Percentiles rank a stretch among this genome's conserved stretches.
Conservation (phyloP, 2,113 vertebrate genomes). For the Paralichthys olivaceus region DNA sequence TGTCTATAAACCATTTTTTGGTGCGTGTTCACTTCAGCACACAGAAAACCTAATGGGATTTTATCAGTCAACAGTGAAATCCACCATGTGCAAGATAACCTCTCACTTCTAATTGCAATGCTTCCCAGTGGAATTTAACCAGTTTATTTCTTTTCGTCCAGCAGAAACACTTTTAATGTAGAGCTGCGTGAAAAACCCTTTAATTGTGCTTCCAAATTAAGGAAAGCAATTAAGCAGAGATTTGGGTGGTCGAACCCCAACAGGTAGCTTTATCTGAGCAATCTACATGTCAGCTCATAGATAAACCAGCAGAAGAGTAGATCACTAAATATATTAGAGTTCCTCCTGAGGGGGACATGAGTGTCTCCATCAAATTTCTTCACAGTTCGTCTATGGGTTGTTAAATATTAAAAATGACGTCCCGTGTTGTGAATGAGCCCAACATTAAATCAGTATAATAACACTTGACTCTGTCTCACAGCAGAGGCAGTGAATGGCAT, state of each 20-base stretch:
- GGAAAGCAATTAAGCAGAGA: constrained; percentile 23
- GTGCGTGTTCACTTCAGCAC: background rate
- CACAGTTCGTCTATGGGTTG: no score
- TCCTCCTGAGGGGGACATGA: no score
- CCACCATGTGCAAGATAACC: background rate
- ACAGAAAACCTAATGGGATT: constrained; percentile 14
- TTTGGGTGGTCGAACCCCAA: constrained; percentile 4
- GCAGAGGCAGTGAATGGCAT: constrained; percentile 34
- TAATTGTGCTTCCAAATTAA: constrained; percentile 35
- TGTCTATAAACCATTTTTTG: background rate
- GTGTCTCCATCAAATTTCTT: no score
- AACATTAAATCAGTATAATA: constrained; percentile 10
- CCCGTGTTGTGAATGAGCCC: constrained; percentile 5
- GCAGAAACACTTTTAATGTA: constrained; percentile 14
- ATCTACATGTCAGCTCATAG: background rate
- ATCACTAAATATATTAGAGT: no score
- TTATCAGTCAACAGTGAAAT: constrained; percentile 36
- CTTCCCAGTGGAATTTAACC: constrained; percentile 25
- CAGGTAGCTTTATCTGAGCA: background rate
- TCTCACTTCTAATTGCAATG: constrained; percentile 20
- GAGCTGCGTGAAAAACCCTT: constrained; percentile 29
- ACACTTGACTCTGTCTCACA: constrained; percentile 20
- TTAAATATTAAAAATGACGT: background rate
- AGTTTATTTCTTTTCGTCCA: constrained; percentile 18
- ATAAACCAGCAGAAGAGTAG: no score